Conservation (phyloP, 2,797 vertebrate species). For the Rhinichthys osculus region DNA sequence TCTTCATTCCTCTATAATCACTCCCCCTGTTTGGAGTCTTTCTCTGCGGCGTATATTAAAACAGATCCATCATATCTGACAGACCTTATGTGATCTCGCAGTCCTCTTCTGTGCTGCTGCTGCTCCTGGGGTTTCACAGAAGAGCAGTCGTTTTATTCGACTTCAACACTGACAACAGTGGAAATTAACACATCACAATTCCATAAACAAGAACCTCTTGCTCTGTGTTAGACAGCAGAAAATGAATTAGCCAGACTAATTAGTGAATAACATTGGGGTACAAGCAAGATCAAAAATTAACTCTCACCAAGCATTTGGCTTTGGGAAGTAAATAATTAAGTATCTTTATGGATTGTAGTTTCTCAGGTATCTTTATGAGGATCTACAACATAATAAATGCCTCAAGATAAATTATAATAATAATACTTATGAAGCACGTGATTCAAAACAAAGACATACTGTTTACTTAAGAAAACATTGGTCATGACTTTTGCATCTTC, state of each 20-base stretch:
- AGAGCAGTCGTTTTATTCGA: conserved; percentile 27
- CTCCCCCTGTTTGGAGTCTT: conserved; percentile 64
- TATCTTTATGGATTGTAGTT: background rate
- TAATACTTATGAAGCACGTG: background rate
- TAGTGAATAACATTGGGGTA: conserved; percentile 7
- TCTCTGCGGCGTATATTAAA: conserved; percentile 79
- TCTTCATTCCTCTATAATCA: conserved; percentile 69
- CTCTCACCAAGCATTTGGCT: conserved; percentile 16
- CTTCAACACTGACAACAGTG: conserved; percentile 17
- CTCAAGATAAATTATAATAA: background rate
- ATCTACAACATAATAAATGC: background rate
- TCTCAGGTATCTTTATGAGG: background rate
- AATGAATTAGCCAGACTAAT: conserved; percentile 43
- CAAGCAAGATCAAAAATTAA: background rate
- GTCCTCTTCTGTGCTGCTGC: conserved; percentile 30
- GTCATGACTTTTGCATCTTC: background rate
- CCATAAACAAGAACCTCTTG: conserved; percentile 13
- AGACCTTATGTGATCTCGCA: conserved; percentile 57
- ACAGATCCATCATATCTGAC: conserved; percentile 79
- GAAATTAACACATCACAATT: conserved; percentile 44
- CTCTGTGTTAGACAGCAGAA: conserved; percentile 33
- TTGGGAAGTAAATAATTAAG: conserved; percentile 7
- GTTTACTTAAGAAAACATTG: background rate
- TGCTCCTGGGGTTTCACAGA: conserved; percentile 37
- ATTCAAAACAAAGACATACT: background rate